Evolutionary conservation across 1,140 invertebrate genomes (phyloP), one percentile per base, ranked within the genome.

Genomic region (Drosophila orosa): DNA sequence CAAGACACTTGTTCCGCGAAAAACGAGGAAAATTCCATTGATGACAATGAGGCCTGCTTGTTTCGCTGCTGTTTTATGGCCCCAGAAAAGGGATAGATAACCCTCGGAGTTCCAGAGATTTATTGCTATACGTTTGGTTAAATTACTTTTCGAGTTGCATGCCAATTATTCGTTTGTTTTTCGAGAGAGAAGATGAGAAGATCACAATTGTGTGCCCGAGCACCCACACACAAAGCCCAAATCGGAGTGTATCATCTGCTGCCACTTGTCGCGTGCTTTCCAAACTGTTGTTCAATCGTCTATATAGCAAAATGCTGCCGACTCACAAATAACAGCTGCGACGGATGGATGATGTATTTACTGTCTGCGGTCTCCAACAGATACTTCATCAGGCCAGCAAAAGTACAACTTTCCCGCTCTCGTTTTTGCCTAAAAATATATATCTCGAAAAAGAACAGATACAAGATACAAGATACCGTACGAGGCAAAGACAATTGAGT

Each of bases 241-340:
- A 35, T 54, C 35, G 13, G 19, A 35, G 50, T 54, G 13, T 10
- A 74, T 75, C 65, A 75, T 58, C 33, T 33, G 54, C 44, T 35
- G 72, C 37, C 48, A 71, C 67, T 69, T 69, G 67, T 69, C 50
- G 67, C 50, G 68, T 71, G 68, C 40, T 71, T 71, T 40, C 60
- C 22, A 73, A 73, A 54, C 69, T 61, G 55, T 61, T 61, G 67
- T 61, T 71, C 66, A 71, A 71, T 71, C 66, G 33, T 40, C 55
- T 65, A 57, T 74, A 47, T 35, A 42, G 19, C 27, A 17, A n/a
- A 40, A 27, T 22, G 17, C 48, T 31, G 27, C 12, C 19, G 3
- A 67, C 54, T 59, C 35, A 33, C 67, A 33, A 33, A 25, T 22
- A 48, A 58, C 67, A 71, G 65, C 68, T 71, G 68, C 42, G 52